A percentile compares a stretch with the other conserved stretches of the same genome.
These are phyloP conservation scores for Dynastes maya DNA, from an alignment of 2,888 invertebrate species.

Conservation along the genomic window DNA sequence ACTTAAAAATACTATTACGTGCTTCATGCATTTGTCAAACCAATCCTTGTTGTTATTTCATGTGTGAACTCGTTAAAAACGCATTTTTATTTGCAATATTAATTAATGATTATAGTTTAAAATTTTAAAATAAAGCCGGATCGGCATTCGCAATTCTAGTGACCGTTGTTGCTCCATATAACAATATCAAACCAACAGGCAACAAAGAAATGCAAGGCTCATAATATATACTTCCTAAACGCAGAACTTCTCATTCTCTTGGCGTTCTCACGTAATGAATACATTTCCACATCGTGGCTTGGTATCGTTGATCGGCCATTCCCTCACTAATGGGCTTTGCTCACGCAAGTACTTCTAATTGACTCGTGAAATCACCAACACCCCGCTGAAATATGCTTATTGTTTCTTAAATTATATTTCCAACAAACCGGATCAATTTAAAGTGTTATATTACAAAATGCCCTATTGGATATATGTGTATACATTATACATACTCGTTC, in stretches of 20 bases:
- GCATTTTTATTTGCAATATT: no score
- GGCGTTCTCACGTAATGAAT: constrained; percentile 65
- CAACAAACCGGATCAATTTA: constrained; percentile 54
- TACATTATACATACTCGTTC: constrained; percentile 3
- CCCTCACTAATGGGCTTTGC: constrained; percentile 65
- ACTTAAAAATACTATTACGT: no score
- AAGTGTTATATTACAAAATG: constrained; percentile 54
- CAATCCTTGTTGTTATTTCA: no score
- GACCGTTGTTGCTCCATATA: not conserved
- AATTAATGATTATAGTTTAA: no score
- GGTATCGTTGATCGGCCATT: constrained; percentile 50
- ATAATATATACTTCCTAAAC: constrained; percentile 59
- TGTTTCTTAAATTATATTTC: constrained; percentile 61
- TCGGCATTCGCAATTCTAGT: not conserved
- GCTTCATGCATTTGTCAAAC: no score
- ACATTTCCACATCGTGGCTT: constrained; percentile 41
- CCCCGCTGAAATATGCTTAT: constrained; percentile 63
- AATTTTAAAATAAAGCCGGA: not conserved
- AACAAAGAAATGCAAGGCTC: constrained; percentile 37
- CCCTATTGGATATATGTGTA: constrained; percentile 31
- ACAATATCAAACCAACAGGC: constrained; percentile 22
- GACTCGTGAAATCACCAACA: constrained; percentile 68
- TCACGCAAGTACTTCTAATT: constrained; percentile 69
- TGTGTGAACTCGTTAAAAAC: no score
- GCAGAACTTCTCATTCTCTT: constrained; percentile 46